A percentile compares a stretch with the other conserved stretches of the same genome.
Evolutionary conservation across 2,797 vertebrate genomes (phyloP).

Genomic region (Bufotes viridis): DNA sequence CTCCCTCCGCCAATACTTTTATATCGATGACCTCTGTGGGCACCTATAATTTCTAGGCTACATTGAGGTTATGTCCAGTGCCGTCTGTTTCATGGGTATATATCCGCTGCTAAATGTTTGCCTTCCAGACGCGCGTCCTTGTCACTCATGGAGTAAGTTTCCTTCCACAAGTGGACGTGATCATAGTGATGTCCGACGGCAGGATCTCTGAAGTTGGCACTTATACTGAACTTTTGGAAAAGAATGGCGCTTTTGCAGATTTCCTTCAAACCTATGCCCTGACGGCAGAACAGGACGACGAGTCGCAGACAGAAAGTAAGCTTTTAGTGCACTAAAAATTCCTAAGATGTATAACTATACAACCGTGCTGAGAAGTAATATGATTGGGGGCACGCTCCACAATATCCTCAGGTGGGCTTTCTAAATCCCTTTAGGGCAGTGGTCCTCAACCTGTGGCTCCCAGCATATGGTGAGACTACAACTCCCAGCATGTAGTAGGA

Average conservation of each 20-base stretch:
- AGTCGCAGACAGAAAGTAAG: slow-evolving; percentile 27
- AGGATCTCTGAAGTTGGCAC: slow-evolving; percentile 89
- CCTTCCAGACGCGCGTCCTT: slow-evolving; percentile 88
- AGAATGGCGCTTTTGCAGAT: slow-evolving; percentile 85
- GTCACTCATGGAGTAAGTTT: slow-evolving; percentile 89
- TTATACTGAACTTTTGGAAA: slow-evolving; percentile 87
- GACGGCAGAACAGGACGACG: slow-evolving; percentile 14
- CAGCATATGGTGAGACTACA: not conserved
- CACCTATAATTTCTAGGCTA: too few relatives aligned
- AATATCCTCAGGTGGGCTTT: not conserved
- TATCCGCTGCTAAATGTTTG: not conserved
- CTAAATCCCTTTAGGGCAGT: not conserved
- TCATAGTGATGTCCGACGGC: slow-evolving; percentile 88
- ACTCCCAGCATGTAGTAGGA: not conserved
- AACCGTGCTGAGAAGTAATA: not conserved
- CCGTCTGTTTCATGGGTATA: too few relatives aligned
- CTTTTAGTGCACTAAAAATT: too few relatives aligned
- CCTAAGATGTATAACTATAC: not conserved
- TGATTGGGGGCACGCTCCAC: not conserved
- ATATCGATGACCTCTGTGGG: too few relatives aligned
- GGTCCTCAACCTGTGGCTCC: not conserved
- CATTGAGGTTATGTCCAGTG: too few relatives aligned
- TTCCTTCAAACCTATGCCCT: slow-evolving; percentile 81
- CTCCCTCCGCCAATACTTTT: too few relatives aligned
- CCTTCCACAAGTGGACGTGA: slow-evolving; percentile 88